Percentiles rank a stretch among this genome's conserved stretches.
These are phyloP conservation scores for Itoplectis maculator DNA, from an alignment of 2,888 invertebrate species.

Conservation along the genomic window DNA sequence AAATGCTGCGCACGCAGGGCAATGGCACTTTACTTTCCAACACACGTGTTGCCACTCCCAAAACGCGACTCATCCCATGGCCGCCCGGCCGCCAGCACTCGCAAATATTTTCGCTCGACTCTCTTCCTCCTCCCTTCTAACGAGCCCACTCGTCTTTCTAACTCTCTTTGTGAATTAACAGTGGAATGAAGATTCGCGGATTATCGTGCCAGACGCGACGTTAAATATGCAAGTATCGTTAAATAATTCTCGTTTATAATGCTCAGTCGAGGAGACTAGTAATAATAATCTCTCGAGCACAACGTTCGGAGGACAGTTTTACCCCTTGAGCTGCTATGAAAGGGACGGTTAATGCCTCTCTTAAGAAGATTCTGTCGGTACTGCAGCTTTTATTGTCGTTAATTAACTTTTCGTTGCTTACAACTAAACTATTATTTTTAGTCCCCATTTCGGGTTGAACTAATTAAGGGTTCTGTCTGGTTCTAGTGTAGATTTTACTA, in stretches of 20 bases:
- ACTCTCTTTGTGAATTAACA: conserved; percentile 27
- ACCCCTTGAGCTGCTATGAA: not conserved
- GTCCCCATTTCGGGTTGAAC: too few relatives aligned
- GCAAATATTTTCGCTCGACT: conserved; percentile 12
- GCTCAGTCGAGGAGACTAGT: not conserved
- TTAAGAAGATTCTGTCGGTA: not conserved
- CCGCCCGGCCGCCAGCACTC: not conserved
- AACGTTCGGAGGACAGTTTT: not conserved
- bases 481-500: too few relatives aligned
- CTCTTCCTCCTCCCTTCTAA: conserved; percentile 5
- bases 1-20: not conserved
- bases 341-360: not conserved
- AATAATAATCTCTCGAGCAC: not conserved
- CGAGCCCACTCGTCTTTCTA: conserved; percentile 12
- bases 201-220: not conserved
- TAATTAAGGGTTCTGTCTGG: too few relatives aligned
- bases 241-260: not conserved
- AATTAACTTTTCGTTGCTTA: not conserved
- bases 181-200: not conserved
- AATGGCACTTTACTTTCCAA: conserved; percentile 25
- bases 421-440: not conserved
- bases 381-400: not conserved
- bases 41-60: conserved; percentile 36
- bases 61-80: conserved; percentile 28
- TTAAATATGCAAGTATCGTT: conserved; percentile 1